A percentile compares a stretch with the other conserved stretches of the same genome.
Evolutionary conservation across 2,113 vertebrate species (phyloP).

Genomic region (Melozone crissalis): DNA sequence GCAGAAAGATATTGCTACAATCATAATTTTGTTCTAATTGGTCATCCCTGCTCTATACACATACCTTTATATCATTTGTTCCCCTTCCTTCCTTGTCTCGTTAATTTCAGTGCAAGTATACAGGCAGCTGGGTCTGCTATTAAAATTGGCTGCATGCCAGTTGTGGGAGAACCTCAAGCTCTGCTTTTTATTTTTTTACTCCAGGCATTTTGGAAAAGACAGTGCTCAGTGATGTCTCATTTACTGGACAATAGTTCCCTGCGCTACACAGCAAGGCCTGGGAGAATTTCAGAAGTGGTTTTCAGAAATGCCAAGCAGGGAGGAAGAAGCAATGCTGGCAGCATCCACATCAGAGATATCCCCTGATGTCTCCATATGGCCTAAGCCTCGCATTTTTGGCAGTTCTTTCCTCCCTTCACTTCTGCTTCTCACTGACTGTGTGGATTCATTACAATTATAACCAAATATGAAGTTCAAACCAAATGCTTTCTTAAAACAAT

Average conservation of each 20-base stretch:
- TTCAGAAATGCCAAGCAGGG: not conserved
- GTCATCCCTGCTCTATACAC: not conserved
- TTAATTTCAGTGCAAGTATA: not conserved
- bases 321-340: not conserved
- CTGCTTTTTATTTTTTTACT: not conserved
- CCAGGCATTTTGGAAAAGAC: not conserved
- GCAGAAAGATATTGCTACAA: not conserved
- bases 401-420: not conserved
- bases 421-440: not conserved
- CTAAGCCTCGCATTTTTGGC: not conserved
- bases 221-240: not conserved
- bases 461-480: not conserved
- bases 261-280: not conserved
- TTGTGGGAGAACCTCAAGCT: not conserved
- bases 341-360: not conserved
- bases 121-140: not conserved
- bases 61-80: not conserved
- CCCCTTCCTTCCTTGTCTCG: not conserved
- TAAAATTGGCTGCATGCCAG: not conserved
- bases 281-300: not conserved
- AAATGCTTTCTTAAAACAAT: not conserved
- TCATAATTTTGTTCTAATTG: not conserved
- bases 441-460: not conserved
- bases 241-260: not conserved
- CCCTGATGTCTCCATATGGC: not conserved